A percentile compares a stretch with the other conserved stretches of the same genome.
These are phyloP conservation scores for Eulimnadia texana DNA, from an alignment of 1,140 invertebrate species.

Conservation along the genomic window DNA sequence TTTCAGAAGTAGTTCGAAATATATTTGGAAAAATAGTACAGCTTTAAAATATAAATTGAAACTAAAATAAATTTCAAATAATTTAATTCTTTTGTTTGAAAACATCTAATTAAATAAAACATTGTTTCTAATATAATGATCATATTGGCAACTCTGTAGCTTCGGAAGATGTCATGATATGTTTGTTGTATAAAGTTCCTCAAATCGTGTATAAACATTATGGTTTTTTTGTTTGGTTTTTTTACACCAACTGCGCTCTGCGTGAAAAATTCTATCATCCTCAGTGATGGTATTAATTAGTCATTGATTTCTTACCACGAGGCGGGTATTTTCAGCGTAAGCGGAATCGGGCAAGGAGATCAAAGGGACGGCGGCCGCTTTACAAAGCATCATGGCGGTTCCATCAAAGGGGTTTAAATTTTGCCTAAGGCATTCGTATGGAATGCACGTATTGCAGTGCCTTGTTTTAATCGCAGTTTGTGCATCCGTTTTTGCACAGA, in stretches of 20 bases:
- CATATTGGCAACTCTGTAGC: constrained; percentile 2
- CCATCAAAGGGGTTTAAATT: constrained; percentile 4
- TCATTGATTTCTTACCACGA: no score
- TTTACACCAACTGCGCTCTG: not conserved
- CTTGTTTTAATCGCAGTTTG: not conserved
- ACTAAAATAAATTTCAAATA: not conserved
- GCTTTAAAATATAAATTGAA: not conserved
- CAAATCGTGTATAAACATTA: not conserved
- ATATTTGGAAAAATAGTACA: not conserved
- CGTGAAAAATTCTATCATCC: not conserved
- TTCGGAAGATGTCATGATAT: not conserved
- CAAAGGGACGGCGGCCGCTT: constrained; percentile 7
- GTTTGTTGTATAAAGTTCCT: not conserved
- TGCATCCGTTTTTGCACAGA: not conserved
- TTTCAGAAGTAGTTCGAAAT: not conserved
- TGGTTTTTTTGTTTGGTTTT: not conserved
- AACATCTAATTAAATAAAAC: not conserved
- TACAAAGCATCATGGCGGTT: constrained; percentile 13
- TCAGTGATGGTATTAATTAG: no score
- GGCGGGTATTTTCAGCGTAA: no score
- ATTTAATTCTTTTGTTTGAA: not conserved
- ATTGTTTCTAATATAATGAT: not conserved
- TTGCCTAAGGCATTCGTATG: not conserved
- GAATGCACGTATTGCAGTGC: constrained; percentile 3
- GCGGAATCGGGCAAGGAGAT: not conserved